Conservation (phyloP, 2,797 vertebrate species). For the Molossus alvarezi region DNA sequence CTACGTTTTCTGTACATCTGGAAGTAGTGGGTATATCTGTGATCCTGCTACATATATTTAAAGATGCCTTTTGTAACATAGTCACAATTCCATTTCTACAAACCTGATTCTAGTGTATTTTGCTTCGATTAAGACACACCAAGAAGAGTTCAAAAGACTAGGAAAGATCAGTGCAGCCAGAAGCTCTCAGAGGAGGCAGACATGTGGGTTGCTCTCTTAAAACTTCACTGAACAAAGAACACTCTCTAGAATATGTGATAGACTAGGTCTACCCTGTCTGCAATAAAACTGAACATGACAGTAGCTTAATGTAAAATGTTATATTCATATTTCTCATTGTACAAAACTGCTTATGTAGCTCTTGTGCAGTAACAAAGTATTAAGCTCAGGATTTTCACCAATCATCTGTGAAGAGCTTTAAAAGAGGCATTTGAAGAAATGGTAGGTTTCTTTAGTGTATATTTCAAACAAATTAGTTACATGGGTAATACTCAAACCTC, state of each 20-base stretch:
- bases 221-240: conserved; percentile 96
- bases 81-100: conserved; percentile 54
- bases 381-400: conserved; percentile 84
- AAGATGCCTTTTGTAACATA: conserved; percentile 42
- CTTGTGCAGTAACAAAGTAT: conserved; percentile 87
- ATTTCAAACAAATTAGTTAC: conserved; percentile 97
- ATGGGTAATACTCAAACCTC: conserved; percentile 92
- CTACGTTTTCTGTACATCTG: conserved; percentile 27
- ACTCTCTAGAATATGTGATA: conserved; percentile 92
- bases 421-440: conserved; percentile 87
- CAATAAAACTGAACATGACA: conserved; percentile 93
- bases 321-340: conserved; percentile 90
- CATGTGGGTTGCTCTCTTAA: conserved; percentile 80
- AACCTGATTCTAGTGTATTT: conserved; percentile 33
- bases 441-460: conserved; percentile 88
- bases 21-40: conserved; percentile 35
- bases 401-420: conserved; percentile 86
- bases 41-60: conserved; percentile 56
- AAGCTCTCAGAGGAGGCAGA: conserved; percentile 27
- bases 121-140: conserved; percentile 64
- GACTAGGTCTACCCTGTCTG: conserved; percentile 91
- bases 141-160: conserved; percentile 70
- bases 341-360: conserved; percentile 88
- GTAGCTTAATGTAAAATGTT: conserved; percentile 93
- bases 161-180: background rate